A percentile compares a stretch with the other conserved stretches of the same genome.
Evolutionary conservation across 2,888 invertebrate genomes (phyloP).

Genomic region (Xestoiulus laeticollis): DNA sequence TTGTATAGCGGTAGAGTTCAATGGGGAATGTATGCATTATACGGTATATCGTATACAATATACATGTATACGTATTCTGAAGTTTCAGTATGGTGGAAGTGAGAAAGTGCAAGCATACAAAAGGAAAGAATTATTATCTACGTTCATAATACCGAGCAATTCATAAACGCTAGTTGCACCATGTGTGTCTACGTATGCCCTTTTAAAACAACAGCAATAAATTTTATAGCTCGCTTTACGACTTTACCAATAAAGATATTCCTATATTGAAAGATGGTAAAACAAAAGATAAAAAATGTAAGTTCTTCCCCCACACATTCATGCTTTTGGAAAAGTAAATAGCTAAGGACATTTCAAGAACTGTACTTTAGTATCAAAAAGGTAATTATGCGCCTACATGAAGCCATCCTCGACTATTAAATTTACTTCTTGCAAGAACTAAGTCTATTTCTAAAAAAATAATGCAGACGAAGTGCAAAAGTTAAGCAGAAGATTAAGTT

Average conservation of each 20-base stretch:
- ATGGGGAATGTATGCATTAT: neutral
- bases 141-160: slow-evolving; percentile 25
- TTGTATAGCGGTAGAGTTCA: neutral
- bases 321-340: neutral
- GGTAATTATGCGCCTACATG: neutral
- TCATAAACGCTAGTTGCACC: slow-evolving; percentile 15
- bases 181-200: slow-evolving; percentile 23
- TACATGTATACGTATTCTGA: neutral
- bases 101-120: neutral
- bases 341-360: neutral
- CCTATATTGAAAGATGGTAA: slow-evolving; percentile 28
- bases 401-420: neutral
- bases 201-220: slow-evolving; percentile 37
- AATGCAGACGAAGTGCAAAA: neutral
- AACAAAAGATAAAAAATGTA: slow-evolving; percentile 23
- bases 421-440: neutral
- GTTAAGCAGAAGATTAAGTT: neutral
- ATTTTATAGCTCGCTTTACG: slow-evolving; percentile 21
- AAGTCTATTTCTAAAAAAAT: neutral
- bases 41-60: neutral
- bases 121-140: slow-evolving; percentile 3
- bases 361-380: neutral
- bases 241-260: slow-evolving; percentile 27
- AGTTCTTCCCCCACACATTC: neutral
- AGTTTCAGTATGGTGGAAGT: neutral